Evolutionary conservation across 2,888 invertebrate genomes (phyloP).

Genomic region (Caenorhabditis sulstoni): DNA sequence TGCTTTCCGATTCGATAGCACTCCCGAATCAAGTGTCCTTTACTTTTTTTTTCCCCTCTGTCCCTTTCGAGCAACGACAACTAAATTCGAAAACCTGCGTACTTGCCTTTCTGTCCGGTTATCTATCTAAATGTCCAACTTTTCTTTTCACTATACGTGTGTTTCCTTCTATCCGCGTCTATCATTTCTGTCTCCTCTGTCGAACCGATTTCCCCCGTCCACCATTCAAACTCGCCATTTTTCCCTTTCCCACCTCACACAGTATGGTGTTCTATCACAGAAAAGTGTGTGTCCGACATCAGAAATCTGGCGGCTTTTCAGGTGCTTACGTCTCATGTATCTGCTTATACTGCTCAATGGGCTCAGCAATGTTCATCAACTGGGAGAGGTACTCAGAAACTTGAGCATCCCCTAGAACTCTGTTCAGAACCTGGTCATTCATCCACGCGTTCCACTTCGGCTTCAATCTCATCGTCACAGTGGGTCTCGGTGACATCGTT

Average conservation of each 20-base stretch:
- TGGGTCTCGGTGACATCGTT: constrained; percentile 80
- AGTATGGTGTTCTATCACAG: constrained; percentile 50
- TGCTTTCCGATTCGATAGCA: constrained; percentile 14
- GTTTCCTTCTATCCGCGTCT: constrained; percentile 45
- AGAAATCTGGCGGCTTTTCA: constrained; percentile 41
- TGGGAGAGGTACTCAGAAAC: constrained; percentile 73
- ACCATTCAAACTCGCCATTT: neutral
- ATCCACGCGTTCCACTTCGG: constrained; percentile 81
- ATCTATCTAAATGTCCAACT: constrained; percentile 16
- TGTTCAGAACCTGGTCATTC: constrained; percentile 78
- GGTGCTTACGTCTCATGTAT: constrained; percentile 80
- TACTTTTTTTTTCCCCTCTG: constrained; percentile 12
- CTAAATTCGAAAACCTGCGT: too few species aligned
- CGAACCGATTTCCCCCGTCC: neutral
- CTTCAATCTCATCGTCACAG: constrained; percentile 81
- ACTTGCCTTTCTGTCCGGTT: constrained; percentile 20
- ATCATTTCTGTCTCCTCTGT: constrained; percentile 44
- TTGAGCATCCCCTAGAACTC: neutral
- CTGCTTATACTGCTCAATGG: constrained; percentile 80
- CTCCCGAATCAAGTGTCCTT: constrained; percentile 7
- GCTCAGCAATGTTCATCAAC: constrained; percentile 80
- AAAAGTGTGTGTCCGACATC: neutral
- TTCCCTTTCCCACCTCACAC: constrained; percentile 45
- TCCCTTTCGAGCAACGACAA: neutral
- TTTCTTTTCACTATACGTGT: constrained; percentile 22